Evolutionary conservation across 2,888 invertebrate genomes (phyloP), one percentile per base, ranked within the genome.

Genomic region (Xanthostigma xanthostigma): DNA sequence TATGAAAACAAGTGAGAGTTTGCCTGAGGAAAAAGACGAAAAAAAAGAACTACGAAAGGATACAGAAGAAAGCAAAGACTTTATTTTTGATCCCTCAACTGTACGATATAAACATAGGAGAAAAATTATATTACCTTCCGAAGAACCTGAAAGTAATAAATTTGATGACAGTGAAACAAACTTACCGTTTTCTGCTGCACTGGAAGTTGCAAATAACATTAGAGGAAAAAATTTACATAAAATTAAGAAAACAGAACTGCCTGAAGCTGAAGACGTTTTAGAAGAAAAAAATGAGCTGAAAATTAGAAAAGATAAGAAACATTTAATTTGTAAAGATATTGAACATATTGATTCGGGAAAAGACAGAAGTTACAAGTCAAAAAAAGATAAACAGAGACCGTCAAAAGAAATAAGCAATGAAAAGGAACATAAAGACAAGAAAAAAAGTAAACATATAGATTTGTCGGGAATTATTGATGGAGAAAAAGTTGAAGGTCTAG

Each of bases 401-500:
- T 48, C 34, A 46, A 39, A 43, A 36, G 44, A 35, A 50, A 50
- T 48, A 42, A 46, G 43, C 9, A 50, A 40, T 49, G 49, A 41
- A 46, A 50, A 46, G 49, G 44, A n/a, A 51, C 41, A 48, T n/a
- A n/a, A n/a, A n/a, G n/a, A n/a, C 43, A 51, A 55, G 53, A 50
- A 53, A 49, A 50, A 56, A 55, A 47, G 55, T 48, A 45, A 51
- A 34, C 48, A 53, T 17, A 51, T 59, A 35, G 62, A 64, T 53
- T 52, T 53, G 36, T 68, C 68, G 52, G 67, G 70, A 49, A 63
- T 57, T 53, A 72, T 80, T 57, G 81, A 82, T 57, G 84, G 86
- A 35, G 75, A 77, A 62, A 68, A 73, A 61, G 78, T 91, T 34
- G 81, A 86, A 38, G 73, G 77, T 61, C 71, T 90, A 47, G 71